These are phyloP conservation scores for Pseudomyrmex sp. DNA, from an alignment of 1,140 invertebrate genomes.

Conservation along the genomic window DNA sequence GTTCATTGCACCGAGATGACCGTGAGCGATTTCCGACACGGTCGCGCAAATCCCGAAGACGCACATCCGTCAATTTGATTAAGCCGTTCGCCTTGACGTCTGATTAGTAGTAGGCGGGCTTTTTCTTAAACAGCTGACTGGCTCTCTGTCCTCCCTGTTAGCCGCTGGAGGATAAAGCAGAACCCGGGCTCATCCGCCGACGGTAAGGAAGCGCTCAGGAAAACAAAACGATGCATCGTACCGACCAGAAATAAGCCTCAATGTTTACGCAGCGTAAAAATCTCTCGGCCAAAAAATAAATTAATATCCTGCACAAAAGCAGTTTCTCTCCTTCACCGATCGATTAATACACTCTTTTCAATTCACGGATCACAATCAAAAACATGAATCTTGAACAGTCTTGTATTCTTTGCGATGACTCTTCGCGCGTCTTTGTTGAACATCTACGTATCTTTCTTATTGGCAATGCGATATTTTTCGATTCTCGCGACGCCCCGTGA, in stretches of 20 bases:
- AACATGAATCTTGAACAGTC: not conserved
- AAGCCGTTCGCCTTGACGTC: not conserved
- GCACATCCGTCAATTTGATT: conserved; percentile 1
- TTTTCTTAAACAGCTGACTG: conserved; percentile 40
- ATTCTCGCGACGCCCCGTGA: no score
- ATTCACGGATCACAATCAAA: not conserved
- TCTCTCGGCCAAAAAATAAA: not conserved
- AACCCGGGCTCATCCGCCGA: conserved; percentile 59
- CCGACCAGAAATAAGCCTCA: conserved; percentile 51
- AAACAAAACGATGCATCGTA: conserved; percentile 59
- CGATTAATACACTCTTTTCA: not conserved
- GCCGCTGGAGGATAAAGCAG: conserved; percentile 77
- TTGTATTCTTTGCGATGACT: no score
- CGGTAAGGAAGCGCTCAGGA: conserved; percentile 73
- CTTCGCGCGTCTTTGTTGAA: no score
- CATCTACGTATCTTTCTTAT: no score
- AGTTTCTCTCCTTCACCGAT: not conserved
- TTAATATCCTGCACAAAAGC: not conserved
- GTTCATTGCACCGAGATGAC: conserved; percentile 10
- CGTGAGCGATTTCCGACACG: not conserved
- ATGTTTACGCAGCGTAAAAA: not conserved
- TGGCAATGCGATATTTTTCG: no score
- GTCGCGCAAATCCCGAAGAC: not conserved
- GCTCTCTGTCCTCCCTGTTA: conserved; percentile 41
- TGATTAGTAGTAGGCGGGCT: conserved; percentile 21